Evolutionary conservation across 2,888 invertebrate species (phyloP), one percentile per base, ranked within the genome.

Genomic region (Omphaloscelis lunosa): DNA sequence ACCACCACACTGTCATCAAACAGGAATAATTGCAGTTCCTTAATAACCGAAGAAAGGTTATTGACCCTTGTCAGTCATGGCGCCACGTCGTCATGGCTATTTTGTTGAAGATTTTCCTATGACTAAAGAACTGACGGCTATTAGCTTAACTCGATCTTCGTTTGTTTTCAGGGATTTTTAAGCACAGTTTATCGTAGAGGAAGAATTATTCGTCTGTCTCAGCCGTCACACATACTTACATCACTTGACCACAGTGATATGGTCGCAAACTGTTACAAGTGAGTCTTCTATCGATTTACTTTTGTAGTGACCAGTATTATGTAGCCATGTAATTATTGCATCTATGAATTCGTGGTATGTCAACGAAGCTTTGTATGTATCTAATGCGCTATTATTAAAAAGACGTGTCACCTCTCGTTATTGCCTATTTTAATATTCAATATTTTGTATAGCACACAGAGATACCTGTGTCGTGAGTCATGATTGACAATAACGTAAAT

Each of bases 311-410:
- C 41, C 12, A 34, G 61, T 51, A 58, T 73, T 67, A 70, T 70
- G 51, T 34, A 34, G 34, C n/a, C 45, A 62, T 61, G 15, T 68
- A 45, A 45, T 45, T 75, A 83, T 79, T 83, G 61, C 84, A 84
- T 61, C n/a, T 48, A 76, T 70, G 69, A 62, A 80, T 45, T 69
- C 63, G 62, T 72, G 72, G 41, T 79, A 45, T 63, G 61, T 66
- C 84, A 68, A 71, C 81, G 48, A 63, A 68, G 45, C 59, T 62
- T 68, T 78, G 45, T 65, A 75, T 53, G 23, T 77, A 67, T 58
- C 23, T 67, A 76, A 78, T 80, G 77, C 86, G 75, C 79, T 75
- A 72, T 84, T 84, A 72, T 62, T 74, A 74, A 78, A 79, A 9
- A 73, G 56, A 67, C 65, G 51, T 76, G 66, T 83, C 81, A 87